Percentiles rank a stretch among this genome's conserved stretches.
Evolutionary conservation across 1,140 invertebrate genomes (phyloP).

Genomic region (Drosophila ficusphila): DNA sequence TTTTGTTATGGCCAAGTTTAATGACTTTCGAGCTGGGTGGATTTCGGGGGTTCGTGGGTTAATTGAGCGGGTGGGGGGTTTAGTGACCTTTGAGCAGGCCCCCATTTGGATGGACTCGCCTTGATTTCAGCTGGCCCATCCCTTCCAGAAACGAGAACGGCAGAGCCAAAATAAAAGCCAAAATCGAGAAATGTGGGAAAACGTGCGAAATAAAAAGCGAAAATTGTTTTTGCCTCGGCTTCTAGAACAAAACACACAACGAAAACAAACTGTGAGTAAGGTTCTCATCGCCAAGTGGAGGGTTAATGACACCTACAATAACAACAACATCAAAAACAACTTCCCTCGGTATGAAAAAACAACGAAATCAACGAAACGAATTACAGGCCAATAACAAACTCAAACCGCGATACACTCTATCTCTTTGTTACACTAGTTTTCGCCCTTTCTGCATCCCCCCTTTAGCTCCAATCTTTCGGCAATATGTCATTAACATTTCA

Average conservation of each 20-base stretch:
- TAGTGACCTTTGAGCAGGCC: conserved; percentile 11
- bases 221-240: conserved; percentile 40
- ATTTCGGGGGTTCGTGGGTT: not conserved
- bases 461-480: conserved; percentile 2
- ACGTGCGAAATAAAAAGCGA: conserved; percentile 61
- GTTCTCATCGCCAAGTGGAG: conserved; percentile 68
- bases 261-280: conserved; percentile 51
- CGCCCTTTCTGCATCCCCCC: not conserved
- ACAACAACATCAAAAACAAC: conserved; percentile 25
- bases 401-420: not conserved
- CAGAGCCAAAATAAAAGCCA: conserved; percentile 71
- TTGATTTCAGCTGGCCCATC: not conserved
- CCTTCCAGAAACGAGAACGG: conserved; percentile 33
- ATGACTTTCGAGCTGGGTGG: conserved; percentile 6
- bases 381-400: conserved; percentile 27
- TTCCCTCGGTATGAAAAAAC: conserved; percentile 9
- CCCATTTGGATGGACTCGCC: conserved; percentile 16
- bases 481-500: conserved; percentile 49
- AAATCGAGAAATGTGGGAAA: conserved; percentile 36
- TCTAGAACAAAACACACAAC: conserved; percentile 42
- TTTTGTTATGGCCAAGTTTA: conserved; percentile 31
- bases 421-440: conserved; percentile 8
- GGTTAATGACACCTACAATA: conserved; percentile 69
- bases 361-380: conserved; percentile 43
- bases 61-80: conserved; percentile 1